phyloP scores from a whole-genome alignment of 2,888 invertebrate genomes.

The Dusona sp. region DNA sequence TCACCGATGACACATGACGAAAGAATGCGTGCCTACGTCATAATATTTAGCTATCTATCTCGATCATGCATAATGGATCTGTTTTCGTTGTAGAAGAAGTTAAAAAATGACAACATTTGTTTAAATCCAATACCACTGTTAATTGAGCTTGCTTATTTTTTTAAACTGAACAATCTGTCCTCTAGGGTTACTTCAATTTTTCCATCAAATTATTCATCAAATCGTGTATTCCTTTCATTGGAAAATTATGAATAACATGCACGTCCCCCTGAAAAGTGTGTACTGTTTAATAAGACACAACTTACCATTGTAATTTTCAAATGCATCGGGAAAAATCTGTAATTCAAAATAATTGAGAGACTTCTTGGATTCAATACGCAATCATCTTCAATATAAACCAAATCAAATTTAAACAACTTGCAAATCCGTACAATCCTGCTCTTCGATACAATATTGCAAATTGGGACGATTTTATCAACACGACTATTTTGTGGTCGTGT shows the following conservation, averaged over 20 bases:
- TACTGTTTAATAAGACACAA: background rate
- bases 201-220: background rate
- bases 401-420: background rate
- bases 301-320: background rate
- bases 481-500: background rate
- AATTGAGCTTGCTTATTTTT: background rate
- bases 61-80: background rate
- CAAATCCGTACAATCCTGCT: background rate
- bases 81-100: background rate
- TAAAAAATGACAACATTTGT: background rate
- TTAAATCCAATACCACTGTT: background rate
- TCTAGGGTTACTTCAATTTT: background rate
- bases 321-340: background rate
- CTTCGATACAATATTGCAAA: background rate
- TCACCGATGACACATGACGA: slow-evolving; percentile 6
- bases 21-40: background rate
- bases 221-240: background rate
- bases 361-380: background rate
- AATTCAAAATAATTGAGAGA: background rate
- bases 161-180: background rate
- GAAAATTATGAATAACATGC: background rate
- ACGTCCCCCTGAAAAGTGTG: background rate
- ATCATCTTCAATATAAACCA: background rate
- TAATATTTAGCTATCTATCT: background rate
- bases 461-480: background rate